Base-by-base conservation (phyloP, 2,113 vertebrate species). In the Acanthochromis polyacanthus region DNA sequence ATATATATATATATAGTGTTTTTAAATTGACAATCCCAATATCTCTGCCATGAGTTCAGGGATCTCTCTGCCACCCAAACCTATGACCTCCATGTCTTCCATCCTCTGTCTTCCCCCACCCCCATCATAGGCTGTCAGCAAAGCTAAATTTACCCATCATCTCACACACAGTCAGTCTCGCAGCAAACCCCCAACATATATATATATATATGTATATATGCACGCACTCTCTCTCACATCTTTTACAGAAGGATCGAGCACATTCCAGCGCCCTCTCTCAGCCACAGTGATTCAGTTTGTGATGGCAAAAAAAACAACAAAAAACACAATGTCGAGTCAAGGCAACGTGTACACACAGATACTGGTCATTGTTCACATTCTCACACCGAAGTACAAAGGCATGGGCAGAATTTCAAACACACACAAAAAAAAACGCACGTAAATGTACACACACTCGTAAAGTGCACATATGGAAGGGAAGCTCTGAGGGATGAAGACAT, bases 91-190 rank as follows among this genome's bases (percentile, higher is more conserved):
- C 19, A 5, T 70, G 63, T 55, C 62, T 59, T 57, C 57, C 16
- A 0, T 30, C 69, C 68, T 48, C 38, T 60, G 30, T 81, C 57
- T 76, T 71, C 72, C 82, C 75, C 60, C 64, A 55, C 67, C 72
- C 61, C 73, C 68, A 79, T 83, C 53, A 46, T 48, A 80, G 72
- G 73, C 87, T 85, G 74, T 86, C 85, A 86, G 72, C 83, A 79
- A 77, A 78, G 81, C 92, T 93, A 94, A 85, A 95, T 94, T 80
- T 92, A 92, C 78, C 82, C 82, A 12, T 87, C 52, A 6, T 84
- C 68, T 66, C 82, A 65, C 88, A 86, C 80, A 55, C 73, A 71
- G 65, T 65, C 86, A 71, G 65, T 65, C 86, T 74, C 43, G n/a
- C 82, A 38, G 73, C 43, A 75, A 84, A 63, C 66, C 46, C 63